Conservation (phyloP, 2,113 vertebrate species). For the Ptychochromis oligacanthus region DNA sequence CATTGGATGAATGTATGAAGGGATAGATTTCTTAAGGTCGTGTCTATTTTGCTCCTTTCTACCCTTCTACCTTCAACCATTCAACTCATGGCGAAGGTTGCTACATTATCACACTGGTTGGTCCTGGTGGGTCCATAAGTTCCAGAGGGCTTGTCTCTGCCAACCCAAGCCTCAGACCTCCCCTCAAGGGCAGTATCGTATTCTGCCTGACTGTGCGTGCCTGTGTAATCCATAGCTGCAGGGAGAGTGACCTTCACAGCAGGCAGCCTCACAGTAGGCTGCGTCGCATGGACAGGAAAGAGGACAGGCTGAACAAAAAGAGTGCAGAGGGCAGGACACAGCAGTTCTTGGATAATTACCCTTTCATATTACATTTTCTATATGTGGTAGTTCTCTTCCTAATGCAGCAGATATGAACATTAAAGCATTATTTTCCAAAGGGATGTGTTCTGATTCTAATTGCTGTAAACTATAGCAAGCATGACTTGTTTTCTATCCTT, state of each 20-base stretch:
- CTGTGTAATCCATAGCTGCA: slow-evolving; percentile 81
- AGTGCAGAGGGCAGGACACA: slow-evolving; percentile 47
- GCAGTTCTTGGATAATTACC: slow-evolving; percentile 47
- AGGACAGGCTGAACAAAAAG: slow-evolving; percentile 48
- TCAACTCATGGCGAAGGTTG: neutral
- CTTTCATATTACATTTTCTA: slow-evolving; percentile 36
- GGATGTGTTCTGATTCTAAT: neutral
- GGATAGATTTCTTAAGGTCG: neutral
- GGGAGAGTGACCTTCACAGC: slow-evolving; percentile 83
- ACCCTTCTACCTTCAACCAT: neutral
- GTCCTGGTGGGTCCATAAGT: slow-evolving; percentile 29
- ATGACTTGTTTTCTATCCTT: neutral
- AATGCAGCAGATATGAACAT: slow-evolving; percentile 15
- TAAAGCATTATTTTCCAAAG: neutral
- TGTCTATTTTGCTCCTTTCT: neutral
- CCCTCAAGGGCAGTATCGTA: slow-evolving; percentile 76
- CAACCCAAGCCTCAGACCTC: slow-evolving; percentile 55
- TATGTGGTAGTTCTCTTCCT: neutral
- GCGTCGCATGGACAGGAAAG: slow-evolving; percentile 54
- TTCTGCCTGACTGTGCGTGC: slow-evolving; percentile 78
- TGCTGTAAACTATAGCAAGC: neutral
- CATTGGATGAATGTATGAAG: neutral
- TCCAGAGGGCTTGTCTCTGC: slow-evolving; percentile 40
- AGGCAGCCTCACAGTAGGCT: slow-evolving; percentile 66
- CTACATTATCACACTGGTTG: neutral